Evolutionary conservation across 64 coral and sea anemone species (phyloP).

Genomic region (Montipora efflorescens): DNA sequence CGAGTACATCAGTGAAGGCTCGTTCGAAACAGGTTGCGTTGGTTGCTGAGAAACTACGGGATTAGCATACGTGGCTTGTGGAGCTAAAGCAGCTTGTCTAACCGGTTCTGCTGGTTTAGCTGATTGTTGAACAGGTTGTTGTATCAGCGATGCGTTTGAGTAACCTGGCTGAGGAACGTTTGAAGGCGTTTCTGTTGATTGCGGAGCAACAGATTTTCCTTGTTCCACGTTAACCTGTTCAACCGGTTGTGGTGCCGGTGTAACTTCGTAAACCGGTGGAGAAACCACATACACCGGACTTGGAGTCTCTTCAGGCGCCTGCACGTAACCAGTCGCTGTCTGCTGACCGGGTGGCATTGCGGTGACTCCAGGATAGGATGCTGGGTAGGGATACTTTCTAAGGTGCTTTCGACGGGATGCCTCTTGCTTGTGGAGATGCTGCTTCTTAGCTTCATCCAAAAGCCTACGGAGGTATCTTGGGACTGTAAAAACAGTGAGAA

Average conservation of each 20-base stretch:
- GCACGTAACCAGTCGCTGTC: not conserved
- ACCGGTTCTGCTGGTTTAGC: not conserved
- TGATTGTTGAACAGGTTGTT: not conserved
- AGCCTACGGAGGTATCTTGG: slow-evolving; percentile 1
- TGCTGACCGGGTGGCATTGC: slow-evolving; percentile 25
- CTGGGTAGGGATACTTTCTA: not conserved
- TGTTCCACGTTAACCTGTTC: not conserved
- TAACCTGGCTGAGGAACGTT: slow-evolving; percentile 1
- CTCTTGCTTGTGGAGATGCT: not conserved
- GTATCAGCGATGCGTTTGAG: not conserved
- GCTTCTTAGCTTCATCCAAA: not conserved
- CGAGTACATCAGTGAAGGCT: not conserved
- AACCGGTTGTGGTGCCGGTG: not conserved
- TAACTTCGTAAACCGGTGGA: not conserved
- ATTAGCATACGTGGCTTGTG: not conserved
- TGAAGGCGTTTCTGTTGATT: not conserved
- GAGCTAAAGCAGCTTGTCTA: not conserved
- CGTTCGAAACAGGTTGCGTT: not conserved
- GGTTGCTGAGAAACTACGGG: not conserved
- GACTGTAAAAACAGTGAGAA: not conserved
- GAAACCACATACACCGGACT: not conserved
- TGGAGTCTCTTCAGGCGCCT: not conserved
- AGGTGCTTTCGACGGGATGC: not conserved
- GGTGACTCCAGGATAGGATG: not conserved
- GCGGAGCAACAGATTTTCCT: not conserved